A percentile compares a stretch with the other conserved stretches of the same genome.
Evolutionary conservation across 2,113 vertebrate species (phyloP).

Genomic region (Jaculus jaculus): DNA sequence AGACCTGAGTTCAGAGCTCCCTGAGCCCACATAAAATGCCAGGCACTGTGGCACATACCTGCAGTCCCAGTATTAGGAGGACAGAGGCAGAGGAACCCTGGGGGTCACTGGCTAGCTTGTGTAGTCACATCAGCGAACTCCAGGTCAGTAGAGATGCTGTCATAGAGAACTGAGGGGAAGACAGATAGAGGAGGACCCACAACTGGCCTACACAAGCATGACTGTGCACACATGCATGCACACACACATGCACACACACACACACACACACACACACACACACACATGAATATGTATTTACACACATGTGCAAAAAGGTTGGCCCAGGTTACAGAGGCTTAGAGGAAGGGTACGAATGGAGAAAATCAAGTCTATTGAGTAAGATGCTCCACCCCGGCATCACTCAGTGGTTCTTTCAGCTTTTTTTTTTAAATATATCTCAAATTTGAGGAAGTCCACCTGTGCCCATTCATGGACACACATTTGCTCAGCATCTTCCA

Average conservation of each 20-base stretch:
- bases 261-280: background rate
- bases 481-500: background rate
- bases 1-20: too few species aligned
- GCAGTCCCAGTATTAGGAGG: too few species aligned
- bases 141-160: too few species aligned
- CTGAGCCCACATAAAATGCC: too few species aligned
- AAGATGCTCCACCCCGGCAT: rapidly evolving
- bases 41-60: too few species aligned
- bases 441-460: background rate
- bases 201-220: background rate
- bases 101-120: too few species aligned
- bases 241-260: background rate
- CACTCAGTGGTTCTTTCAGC: background rate
- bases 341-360: background rate
- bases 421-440: background rate
- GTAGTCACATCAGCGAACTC: too few species aligned
- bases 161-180: too few species aligned
- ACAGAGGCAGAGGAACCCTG: too few species aligned
- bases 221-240: background rate
- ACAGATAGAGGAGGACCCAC: too few species aligned
- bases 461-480: background rate
- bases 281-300: background rate
- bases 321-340: background rate
- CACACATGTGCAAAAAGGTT: background rate
- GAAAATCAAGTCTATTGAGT: background rate